Evolutionary conservation across 2,888 invertebrate species (phyloP), one percentile per base, ranked within the genome.

Genomic region (Brachypalpus laphriformis): DNA sequence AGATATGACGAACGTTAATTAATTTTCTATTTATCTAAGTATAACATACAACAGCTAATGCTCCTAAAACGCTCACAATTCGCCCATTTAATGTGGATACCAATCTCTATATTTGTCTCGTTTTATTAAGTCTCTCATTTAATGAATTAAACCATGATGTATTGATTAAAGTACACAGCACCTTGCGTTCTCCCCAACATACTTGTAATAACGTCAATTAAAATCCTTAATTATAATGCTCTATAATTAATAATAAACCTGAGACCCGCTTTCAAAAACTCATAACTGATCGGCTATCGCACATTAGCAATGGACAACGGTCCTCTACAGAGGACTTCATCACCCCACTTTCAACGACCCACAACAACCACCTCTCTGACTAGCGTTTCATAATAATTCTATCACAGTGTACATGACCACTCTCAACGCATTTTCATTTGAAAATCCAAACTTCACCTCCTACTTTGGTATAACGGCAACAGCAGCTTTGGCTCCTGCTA

Each of bases 351-450:
- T 37, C 25, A 3, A 18, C 49, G 25, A 9, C 59, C 59, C 20
- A 65, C 28, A 16, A 42, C 14, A 34, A 37, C 25, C 14, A 4
- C 28, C 3, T 25, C 45, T 59, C 8, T 34, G 49, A 11, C 22
- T 28, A 65, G 66, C 66, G 66, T 82, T 77, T 77, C 54, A 72
- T 82, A 82, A 77, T 77, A 72, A 82, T 82, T 82, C 66, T 68
- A 77, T 77, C 77, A 77, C 51, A 72, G n/a, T 65, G 54, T 82
- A 77, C 59, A 82, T 82, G 70, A 82, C 66, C 77, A 72, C 71
- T 82, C 66, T 77, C 40, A 31, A 61, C 54, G 77, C 16, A 45
- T 66, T 61, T 76, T 61, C 37, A 70, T 82, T 77, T 82, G 51
- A 71, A 83, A 74, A 78, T 57, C 20, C 16, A 45, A 78, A 78